Evolutionary conservation across 1,140 invertebrate species (phyloP).

Genomic region (Drosophila obscura): DNA sequence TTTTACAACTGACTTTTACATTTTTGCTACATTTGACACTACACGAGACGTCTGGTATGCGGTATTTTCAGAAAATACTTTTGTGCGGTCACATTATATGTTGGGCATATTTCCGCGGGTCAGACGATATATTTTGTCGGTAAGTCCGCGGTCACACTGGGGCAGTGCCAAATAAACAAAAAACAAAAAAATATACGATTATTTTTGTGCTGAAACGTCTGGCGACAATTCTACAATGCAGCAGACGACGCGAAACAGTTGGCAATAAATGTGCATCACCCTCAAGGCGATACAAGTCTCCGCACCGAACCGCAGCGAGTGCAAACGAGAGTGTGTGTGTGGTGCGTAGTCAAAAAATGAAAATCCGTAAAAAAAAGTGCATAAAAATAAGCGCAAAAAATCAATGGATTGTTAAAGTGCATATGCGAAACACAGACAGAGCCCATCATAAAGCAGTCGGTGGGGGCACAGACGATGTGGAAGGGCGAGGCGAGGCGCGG

Average conservation of each 20-base stretch:
- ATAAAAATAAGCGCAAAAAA: constrained; percentile 69
- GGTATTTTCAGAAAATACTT: too few species aligned
- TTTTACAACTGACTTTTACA: too few species aligned
- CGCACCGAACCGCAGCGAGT: constrained; percentile 18
- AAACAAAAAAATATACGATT: too few species aligned
- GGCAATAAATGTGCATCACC: not conserved
- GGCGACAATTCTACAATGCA: constrained; percentile 7
- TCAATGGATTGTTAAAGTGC: constrained; percentile 54
- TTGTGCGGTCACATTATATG: too few species aligned
- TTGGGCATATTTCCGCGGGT: too few species aligned
- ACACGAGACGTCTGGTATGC: too few species aligned
- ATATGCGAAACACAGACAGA: not conserved
- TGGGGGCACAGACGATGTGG: constrained; percentile 2
- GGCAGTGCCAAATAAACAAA: too few species aligned
- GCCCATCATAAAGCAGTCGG: too few species aligned
- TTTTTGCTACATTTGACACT: too few species aligned
- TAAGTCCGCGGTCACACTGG: too few species aligned
- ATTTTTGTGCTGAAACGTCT: not conserved
- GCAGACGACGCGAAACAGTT: constrained; percentile 7
- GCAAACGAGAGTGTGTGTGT: constrained; percentile 46
- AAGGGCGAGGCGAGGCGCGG: constrained; percentile 9
- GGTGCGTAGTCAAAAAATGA: constrained; percentile 32
- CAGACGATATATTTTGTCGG: too few species aligned
- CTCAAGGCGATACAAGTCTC: constrained; percentile 2
- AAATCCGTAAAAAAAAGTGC: constrained; percentile 49